Percentiles rank a stretch among this genome's conserved stretches.
Evolutionary conservation across 2,797 vertebrate genomes (phyloP).

Genomic region (Orestias chungarensis): DNA sequence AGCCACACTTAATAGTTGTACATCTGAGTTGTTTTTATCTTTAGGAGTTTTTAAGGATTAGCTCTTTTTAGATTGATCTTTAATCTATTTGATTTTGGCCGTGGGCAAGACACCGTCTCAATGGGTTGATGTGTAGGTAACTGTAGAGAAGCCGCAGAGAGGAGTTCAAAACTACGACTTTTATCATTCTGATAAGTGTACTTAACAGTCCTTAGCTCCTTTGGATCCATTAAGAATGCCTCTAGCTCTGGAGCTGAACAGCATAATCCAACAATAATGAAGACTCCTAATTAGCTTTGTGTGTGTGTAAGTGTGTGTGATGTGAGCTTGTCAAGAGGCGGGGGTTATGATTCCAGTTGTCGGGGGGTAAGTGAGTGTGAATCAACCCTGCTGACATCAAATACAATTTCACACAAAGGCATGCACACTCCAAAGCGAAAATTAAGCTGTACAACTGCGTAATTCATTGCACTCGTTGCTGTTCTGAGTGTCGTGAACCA

Average conservation of each 20-base stretch:
- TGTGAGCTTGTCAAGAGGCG: slow-evolving; percentile 71
- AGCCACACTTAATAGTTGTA: too few species aligned
- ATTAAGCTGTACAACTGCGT: slow-evolving; percentile 55
- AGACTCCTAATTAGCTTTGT: slow-evolving; percentile 73
- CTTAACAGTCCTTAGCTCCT: slow-evolving; percentile 67
- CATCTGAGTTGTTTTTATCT: too few species aligned
- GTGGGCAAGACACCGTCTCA: too few species aligned
- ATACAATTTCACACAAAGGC: slow-evolving; percentile 48
- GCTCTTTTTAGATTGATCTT: too few species aligned
- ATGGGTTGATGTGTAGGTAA: too few species aligned
- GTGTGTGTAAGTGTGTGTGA: slow-evolving; percentile 43
- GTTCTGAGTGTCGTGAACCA: slow-evolving; percentile 58
- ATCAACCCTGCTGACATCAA: slow-evolving; percentile 76
- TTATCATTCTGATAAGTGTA: slow-evolving; percentile 65
- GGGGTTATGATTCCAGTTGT: slow-evolving; percentile 79
- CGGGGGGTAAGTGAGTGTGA: slow-evolving; percentile 78
- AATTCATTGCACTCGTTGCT: slow-evolving; percentile 63
- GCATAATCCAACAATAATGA: slow-evolving; percentile 79
- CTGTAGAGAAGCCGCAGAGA: too few species aligned
- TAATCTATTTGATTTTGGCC: too few species aligned
- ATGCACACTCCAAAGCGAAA: slow-evolving; percentile 45
- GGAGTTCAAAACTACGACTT: too few species aligned
- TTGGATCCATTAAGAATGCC: slow-evolving; percentile 64
- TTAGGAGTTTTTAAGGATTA: too few species aligned
- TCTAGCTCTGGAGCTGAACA: slow-evolving; percentile 68